Evolutionary conservation across 1,140 invertebrate genomes (phyloP).

Genomic region (Drosophila oshimai): DNA sequence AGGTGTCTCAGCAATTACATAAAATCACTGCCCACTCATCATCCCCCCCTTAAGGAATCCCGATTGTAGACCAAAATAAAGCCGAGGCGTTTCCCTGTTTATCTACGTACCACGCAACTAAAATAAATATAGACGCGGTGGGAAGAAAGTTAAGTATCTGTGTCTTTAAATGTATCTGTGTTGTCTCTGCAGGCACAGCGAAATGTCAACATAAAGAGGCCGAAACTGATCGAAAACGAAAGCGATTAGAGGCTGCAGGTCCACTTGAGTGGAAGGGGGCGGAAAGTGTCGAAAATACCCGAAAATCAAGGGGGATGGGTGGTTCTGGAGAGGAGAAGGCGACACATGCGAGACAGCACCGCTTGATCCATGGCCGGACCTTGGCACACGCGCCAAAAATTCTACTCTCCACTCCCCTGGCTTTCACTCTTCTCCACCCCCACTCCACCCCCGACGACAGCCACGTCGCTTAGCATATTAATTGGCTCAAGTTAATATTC

Average conservation of each 20-base stretch:
- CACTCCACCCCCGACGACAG: conserved; percentile 32
- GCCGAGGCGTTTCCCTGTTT: conserved; percentile 59
- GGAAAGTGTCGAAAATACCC: conserved; percentile 11
- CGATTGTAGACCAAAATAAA: conserved; percentile 48
- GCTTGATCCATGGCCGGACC: conserved; percentile 55
- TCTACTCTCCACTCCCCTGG: conserved; percentile 10
- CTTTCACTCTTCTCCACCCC: background rate
- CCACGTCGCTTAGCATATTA: conserved; percentile 74
- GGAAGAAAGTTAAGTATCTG: conserved; percentile 10
- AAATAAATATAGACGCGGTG: conserved; percentile 66
- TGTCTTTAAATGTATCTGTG: conserved; percentile 3
- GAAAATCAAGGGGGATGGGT: background rate
- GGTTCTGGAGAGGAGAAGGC: background rate
- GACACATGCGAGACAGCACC: conserved; percentile 59
- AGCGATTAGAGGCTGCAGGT: conserved; percentile 38
- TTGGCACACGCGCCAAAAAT: conserved; percentile 70
- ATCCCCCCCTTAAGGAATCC: background rate
- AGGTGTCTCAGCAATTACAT: conserved; percentile 38
- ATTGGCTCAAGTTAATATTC: conserved; percentile 75
- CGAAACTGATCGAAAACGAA: conserved; percentile 20
- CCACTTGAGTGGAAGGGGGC: background rate
- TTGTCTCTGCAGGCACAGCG: conserved; percentile 42
- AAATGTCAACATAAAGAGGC: conserved; percentile 59
- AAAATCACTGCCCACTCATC: conserved; percentile 11
- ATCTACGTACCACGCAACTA: conserved; percentile 67